phyloP scores from a whole-genome alignment of 2,888 invertebrate genomes.

The Drymonia ruficornis region DNA sequence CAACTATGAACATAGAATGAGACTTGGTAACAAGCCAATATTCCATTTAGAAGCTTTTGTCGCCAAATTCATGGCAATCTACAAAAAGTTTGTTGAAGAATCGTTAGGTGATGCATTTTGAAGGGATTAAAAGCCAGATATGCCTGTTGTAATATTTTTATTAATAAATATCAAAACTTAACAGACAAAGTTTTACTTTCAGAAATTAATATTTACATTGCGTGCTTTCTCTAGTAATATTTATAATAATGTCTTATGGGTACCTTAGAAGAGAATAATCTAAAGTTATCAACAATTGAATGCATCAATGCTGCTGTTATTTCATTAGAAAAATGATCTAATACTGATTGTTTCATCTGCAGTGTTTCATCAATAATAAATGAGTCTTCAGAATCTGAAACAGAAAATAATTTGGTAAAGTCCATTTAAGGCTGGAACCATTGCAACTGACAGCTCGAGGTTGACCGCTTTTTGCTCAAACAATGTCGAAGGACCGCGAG shows the following conservation, averaged over 20 bases:
- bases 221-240: slow-evolving; percentile 37
- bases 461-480: too few relatives aligned
- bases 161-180: slow-evolving; percentile 26
- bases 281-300: slow-evolving; percentile 70
- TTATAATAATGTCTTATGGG: slow-evolving; percentile 71
- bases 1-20: slow-evolving; percentile 95
- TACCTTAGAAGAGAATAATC: slow-evolving; percentile 64
- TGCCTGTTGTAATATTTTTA: slow-evolving; percentile 21
- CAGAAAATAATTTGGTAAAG: slow-evolving; percentile 12
- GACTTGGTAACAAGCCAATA: slow-evolving; percentile 96
- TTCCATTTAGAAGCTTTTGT: slow-evolving; percentile 99
- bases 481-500: too few relatives aligned
- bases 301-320: slow-evolving; percentile 71
- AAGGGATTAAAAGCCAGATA: slow-evolving; percentile 25
- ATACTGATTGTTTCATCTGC: slow-evolving; percentile 48
- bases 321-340: slow-evolving; percentile 74
- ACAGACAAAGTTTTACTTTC: slow-evolving; percentile 19
- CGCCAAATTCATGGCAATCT: slow-evolving; percentile 97
- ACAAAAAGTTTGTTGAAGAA: slow-evolving; percentile 94
- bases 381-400: slow-evolving; percentile 56
- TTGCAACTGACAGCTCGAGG: too few relatives aligned
- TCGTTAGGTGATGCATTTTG: slow-evolving; percentile 85
- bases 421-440: too few relatives aligned
- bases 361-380: slow-evolving; percentile 55
- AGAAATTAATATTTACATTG: background rate